Evolutionary conservation across 2,113 vertebrate species (phyloP), one percentile per base, ranked within the genome.

Genomic region (Petromus typicus): DNA sequence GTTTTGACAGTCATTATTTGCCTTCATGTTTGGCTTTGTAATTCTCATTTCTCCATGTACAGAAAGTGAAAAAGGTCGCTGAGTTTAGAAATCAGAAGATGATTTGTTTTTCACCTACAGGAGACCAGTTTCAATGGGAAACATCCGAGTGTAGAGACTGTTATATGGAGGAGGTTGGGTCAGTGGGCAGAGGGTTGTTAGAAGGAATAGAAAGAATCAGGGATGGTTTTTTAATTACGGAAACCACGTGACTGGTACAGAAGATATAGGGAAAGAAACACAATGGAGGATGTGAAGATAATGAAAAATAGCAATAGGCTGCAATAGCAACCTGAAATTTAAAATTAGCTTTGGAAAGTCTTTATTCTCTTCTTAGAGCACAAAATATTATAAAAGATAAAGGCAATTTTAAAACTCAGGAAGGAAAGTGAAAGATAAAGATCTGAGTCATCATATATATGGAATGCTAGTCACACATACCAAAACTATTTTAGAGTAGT

Each of bases 301-400:
- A 48, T 75, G 48, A 71, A 71, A 71, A 81, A 4, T 23, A 81
- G 54, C 34, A 37, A 48, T 63, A 78, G 59, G 4, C 30, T 73
- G 37, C 6, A 48, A 45, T 43, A 89, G 27, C 6, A 80, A 56
- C 1, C 23, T 93, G 43, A 79, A 18, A 66, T 14, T 59, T 59
- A 30, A 27, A n/a, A 66, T 83, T 37, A 76, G 34, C 10, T 89
- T 75, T 76, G n/a, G 16, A 56, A 37, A 71, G 20, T 57, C 14
- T 66, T 23, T 34, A 30, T 86, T 95, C 45, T 75, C 56, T 88
- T 85, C 3, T 23, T 51, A 96, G 45, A 94, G 30, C 57, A 63
- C 13, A 34, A 51, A 82, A 86, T 18, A 56, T 73, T 30, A 13
- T 22, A 86, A 76, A 54, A 57, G 1, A 18, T 73, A 73, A 43